Percentiles rank a stretch among this genome's conserved stretches.
These are phyloP conservation scores for Haemorhous mexicanus DNA, from an alignment of 2,113 vertebrate species.

Conservation along the genomic window DNA sequence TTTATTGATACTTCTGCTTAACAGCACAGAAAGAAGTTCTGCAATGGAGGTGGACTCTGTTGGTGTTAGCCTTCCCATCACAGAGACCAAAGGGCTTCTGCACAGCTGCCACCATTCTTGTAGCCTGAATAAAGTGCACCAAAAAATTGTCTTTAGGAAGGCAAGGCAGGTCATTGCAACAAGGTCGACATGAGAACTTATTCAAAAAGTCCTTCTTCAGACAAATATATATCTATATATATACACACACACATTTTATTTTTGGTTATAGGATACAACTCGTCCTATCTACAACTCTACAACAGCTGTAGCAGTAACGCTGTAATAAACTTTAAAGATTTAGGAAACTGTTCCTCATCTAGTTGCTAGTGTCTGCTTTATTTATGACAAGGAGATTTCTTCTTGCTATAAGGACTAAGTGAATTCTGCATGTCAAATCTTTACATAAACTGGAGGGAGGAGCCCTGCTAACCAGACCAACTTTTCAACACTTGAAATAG, in stretches of 20 bases:
- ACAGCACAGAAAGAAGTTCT: not conserved
- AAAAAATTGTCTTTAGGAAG: not conserved
- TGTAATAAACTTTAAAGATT: not conserved
- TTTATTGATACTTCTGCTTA: not conserved
- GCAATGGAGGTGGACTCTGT: not conserved
- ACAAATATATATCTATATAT: fast-evolving
- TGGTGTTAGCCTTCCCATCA: not conserved
- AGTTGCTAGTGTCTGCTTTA: not conserved
- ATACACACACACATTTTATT: not conserved
- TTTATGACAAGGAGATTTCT: not conserved
- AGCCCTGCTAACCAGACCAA: not conserved
- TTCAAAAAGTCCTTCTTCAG: not conserved
- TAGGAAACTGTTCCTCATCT: not conserved
- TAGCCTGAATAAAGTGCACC: not conserved
- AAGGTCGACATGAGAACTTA: not conserved
- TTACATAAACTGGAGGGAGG: not conserved
- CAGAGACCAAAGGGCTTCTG: not conserved
- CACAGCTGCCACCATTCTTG: not conserved
- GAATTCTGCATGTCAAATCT: not conserved
- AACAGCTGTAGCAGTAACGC: not conserved
- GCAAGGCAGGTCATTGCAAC: not conserved
- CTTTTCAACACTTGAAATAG: not conserved
- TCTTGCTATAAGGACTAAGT: not conserved
- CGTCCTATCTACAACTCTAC: not conserved
- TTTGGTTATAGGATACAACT: not conserved